Percentiles rank a stretch among this genome's conserved stretches.
Evolutionary conservation across 2,888 invertebrate species (phyloP).

Genomic region (Neocrepidodera transversa): DNA sequence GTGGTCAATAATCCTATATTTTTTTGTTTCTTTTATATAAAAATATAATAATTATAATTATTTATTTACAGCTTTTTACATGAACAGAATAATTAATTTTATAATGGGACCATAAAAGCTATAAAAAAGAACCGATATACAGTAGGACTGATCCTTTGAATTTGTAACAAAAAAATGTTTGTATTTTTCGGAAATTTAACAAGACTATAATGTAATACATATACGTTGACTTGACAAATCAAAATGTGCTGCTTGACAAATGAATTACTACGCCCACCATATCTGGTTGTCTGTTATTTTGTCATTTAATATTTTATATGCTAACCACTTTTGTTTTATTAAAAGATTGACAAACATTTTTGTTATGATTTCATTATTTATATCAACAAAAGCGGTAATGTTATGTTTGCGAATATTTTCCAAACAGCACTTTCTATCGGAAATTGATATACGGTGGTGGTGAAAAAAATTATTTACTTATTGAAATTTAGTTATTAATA

Average conservation of each 20-base stretch:
- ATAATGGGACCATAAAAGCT: no score
- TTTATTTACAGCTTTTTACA: no score
- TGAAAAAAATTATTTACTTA: no score
- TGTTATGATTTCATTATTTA: conserved; percentile 1
- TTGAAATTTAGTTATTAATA: no score
- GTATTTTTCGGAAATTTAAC: neutral
- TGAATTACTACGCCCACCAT: conserved; percentile 17
- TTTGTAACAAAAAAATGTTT: no score
- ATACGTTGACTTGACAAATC: neutral
- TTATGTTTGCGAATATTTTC: neutral
- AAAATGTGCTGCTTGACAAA: neutral
- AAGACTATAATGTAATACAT: neutral
- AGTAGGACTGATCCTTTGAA: no score
- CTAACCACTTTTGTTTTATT: conserved; percentile 18
- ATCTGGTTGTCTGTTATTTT: conserved; percentile 9
- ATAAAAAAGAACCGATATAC: no score
- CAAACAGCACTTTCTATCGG: neutral
- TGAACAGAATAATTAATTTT: no score
- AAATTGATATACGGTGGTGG: neutral
- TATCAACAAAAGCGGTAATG: neutral
- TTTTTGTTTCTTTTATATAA: no score
- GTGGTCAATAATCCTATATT: no score
- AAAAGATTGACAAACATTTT: conserved; percentile 15
- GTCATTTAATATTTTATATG: conserved; percentile 13
- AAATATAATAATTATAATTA: no score